These are phyloP conservation scores for Ramphastos sulfuratus DNA, from an alignment of 2,113 vertebrate genomes.

Conservation along the genomic window DNA sequence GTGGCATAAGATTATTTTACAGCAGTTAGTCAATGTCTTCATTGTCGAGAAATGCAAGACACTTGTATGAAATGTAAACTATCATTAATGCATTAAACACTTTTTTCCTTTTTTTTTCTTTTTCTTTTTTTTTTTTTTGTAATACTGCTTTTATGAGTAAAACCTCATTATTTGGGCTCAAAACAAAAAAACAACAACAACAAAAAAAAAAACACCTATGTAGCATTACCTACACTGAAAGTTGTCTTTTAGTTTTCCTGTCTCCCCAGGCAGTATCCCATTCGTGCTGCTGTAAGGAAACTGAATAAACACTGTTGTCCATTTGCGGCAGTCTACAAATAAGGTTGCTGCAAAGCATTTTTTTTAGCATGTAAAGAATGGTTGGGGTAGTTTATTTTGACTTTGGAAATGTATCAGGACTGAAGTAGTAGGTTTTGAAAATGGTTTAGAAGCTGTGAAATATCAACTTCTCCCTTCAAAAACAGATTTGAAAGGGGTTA, in stretches of 20 bases:
- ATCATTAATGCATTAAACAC: background rate
- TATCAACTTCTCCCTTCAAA: background rate
- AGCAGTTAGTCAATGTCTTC: background rate
- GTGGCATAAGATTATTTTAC: constrained; percentile 7
- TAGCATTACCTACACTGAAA: background rate
- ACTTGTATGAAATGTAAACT: background rate
- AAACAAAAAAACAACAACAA: background rate
- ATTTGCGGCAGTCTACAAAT: background rate
- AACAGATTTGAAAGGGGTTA: background rate
- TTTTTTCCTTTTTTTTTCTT: background rate
- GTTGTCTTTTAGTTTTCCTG: background rate
- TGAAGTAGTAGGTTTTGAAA: background rate
- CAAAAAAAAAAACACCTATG: background rate
- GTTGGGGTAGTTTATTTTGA: background rate
- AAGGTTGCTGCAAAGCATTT: background rate
- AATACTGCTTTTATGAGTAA: background rate
- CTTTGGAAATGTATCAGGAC: background rate
- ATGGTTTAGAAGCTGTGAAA: background rate
- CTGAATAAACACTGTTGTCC: background rate
- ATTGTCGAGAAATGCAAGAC: background rate
- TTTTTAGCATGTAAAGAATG: background rate
- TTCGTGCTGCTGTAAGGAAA: background rate
- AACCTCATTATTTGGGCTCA: background rate
- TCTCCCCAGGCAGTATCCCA: background rate
- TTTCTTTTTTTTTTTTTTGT: too few species aligned